Conservation (phyloP, 1,140 invertebrate genomes). For the Panonychus citri region DNA sequence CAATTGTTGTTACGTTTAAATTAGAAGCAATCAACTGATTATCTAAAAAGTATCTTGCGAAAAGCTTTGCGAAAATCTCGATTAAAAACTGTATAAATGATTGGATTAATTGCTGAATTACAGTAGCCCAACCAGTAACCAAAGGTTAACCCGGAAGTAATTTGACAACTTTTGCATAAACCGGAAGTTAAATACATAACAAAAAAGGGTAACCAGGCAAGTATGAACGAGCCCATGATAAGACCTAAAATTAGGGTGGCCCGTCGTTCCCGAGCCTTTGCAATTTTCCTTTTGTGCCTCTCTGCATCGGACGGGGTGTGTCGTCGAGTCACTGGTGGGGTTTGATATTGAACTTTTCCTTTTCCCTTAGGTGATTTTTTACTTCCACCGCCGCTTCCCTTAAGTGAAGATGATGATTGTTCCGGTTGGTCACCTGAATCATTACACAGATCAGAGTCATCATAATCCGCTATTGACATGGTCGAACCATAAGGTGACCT, state of each 20-base stretch:
- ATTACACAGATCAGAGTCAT: conserved; percentile 9
- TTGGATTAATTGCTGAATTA: conserved; percentile 92
- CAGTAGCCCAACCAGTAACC: conserved; percentile 87
- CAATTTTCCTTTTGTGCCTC: conserved; percentile 70
- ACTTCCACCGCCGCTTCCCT: background rate
- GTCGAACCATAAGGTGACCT: conserved; percentile 13
- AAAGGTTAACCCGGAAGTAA: conserved; percentile 23
- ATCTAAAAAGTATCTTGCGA: conserved; percentile 77
- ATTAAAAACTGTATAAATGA: conserved; percentile 97
- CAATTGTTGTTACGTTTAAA: too few species aligned
- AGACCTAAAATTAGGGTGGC: conserved; percentile 88
- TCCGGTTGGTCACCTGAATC: background rate
- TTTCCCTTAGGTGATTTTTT: background rate
- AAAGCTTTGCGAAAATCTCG: conserved; percentile 93
- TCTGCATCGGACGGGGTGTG: conserved; percentile 45
- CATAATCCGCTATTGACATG: conserved; percentile 13
- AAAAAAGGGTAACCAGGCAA: conserved; percentile 97
- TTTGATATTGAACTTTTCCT: conserved; percentile 4
- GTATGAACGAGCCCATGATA: conserved; percentile 96
- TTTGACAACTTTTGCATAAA: conserved; percentile 30
- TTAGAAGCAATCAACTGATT: background rate
- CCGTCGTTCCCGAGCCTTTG: conserved; percentile 84
- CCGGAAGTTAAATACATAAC: conserved; percentile 72
- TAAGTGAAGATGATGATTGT: background rate
- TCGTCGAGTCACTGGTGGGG: conserved; percentile 36